Conservation (phyloP, 2,888 invertebrate species). For the Drosophila infuscata region DNA sequence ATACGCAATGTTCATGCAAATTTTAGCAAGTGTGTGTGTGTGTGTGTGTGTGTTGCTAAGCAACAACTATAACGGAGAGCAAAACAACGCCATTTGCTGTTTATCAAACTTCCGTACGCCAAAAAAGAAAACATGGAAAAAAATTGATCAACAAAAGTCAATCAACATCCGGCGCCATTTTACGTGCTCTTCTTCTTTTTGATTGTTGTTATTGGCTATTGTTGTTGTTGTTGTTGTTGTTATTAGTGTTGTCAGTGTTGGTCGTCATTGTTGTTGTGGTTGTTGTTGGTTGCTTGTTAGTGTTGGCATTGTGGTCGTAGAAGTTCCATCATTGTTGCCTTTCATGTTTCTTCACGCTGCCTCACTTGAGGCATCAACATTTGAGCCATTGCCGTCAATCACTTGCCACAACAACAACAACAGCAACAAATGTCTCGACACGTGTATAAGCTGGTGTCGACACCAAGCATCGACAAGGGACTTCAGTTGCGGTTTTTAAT, state of each 20-base stretch:
- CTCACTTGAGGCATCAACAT: constrained; percentile 34
- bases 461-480: constrained; percentile 5
- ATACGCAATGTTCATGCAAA: constrained; percentile 53
- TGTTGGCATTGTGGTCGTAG: constrained; percentile 39
- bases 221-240: background rate
- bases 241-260: constrained; percentile 9
- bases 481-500: constrained; percentile 9
- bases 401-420: constrained; percentile 27
- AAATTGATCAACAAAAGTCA: constrained; percentile 65
- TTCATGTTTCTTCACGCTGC: constrained; percentile 35
- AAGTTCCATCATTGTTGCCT: constrained; percentile 51
- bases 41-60: constrained; percentile 5
- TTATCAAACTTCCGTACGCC: constrained; percentile 75
- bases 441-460: constrained; percentile 28
- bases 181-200: constrained; percentile 37
- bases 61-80: constrained; percentile 13
- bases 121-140: constrained; percentile 3
- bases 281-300: constrained; percentile 41
- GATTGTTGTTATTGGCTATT: constrained; percentile 18
- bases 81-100: constrained; percentile 57
- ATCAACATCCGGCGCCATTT: constrained; percentile 71
- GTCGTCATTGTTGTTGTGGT: constrained; percentile 15
- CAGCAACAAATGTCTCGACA: constrained; percentile 24
- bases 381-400: constrained; percentile 47
- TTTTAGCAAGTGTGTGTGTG: constrained; percentile 8